These are phyloP conservation scores for Cacoxenus indagator DNA, from an alignment of 2,888 invertebrate genomes.

Conservation along the genomic window DNA sequence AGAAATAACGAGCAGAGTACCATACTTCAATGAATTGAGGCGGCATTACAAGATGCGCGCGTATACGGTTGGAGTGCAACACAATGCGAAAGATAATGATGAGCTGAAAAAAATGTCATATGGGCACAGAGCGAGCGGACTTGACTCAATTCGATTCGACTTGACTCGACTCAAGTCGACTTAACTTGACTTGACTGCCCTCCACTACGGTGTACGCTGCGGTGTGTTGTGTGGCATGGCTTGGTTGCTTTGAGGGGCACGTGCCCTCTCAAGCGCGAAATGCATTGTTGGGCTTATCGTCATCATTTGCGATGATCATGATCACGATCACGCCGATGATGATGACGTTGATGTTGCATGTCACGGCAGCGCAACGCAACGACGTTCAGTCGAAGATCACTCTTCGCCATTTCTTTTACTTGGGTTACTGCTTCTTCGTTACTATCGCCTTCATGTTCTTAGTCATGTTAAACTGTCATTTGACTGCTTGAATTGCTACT, in stretches of 20 bases:
- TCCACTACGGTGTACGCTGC: background rate
- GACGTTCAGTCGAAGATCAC: background rate
- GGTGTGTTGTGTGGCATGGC: background rate
- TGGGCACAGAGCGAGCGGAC: constrained; percentile 44
- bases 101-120: constrained; percentile 49
- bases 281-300: constrained; percentile 36
- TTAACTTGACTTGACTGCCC: background rate
- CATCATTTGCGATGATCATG: background rate
- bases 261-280: constrained; percentile 64
- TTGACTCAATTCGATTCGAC: background rate
- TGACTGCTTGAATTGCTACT: constrained; percentile 16
- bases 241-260: constrained; percentile 42
- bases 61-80: too few relatives aligned
- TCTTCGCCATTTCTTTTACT: background rate
- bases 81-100: background rate
- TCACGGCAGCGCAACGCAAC: background rate
- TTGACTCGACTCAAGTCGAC: background rate
- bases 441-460: background rate
- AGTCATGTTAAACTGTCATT: background rate
- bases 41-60: too few relatives aligned
- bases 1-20: constrained; percentile 16
- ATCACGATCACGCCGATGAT: background rate
- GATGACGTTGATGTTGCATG: background rate
- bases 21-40: constrained; percentile 1
- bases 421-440: too few relatives aligned